Evolutionary conservation across 2,113 vertebrate genomes (phyloP), one percentile per base, ranked within the genome.

Genomic region (Oxyura jamaicensis): DNA sequence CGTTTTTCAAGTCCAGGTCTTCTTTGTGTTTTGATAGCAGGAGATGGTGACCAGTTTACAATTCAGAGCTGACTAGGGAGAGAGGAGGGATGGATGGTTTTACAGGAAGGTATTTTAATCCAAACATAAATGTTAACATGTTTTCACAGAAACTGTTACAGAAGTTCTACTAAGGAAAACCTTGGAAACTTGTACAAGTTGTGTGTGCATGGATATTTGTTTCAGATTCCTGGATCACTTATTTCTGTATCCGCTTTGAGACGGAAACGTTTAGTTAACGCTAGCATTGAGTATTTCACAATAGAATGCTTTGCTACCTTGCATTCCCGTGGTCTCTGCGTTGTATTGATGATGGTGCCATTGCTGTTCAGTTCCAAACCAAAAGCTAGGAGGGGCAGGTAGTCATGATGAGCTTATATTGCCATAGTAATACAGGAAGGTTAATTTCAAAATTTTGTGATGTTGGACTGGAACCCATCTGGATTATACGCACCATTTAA

Each of bases 211-310:
- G 59, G 25, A 15, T 85, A 5, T 82, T 68, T 78, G 17, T 68
- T 60, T 83, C 35, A 46, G 29, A 71, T 3, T 6, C 9, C n/a
- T 2, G 2, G 20, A 9, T 35, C 3, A 2, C 17, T 35, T 72
- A 12, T 39, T 75, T 76, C 39, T 83, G 55, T 68, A 31, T 33
- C 46, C 5, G 35, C 60, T 58, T 15, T 5, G 36, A 62, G 41
- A 0, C 0, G 2, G 4, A 4, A 60, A 2, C 17, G 23, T 84
- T 90, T 10, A 29, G 11, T 6, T 85, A 46, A 48, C 11, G 13
- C 50, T 13, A 35, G 7, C 31, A 12, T 10, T 20, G 20, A 29
- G 11, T 26, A 10, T n/a, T 65, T 50, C 55, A 44, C 11, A 26
- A 3, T 8, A 44, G 29, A 41, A 14, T 86, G 35, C 29, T 77